Conservation (phyloP, 2,888 invertebrate genomes). For the Gasteruption jaculator region DNA sequence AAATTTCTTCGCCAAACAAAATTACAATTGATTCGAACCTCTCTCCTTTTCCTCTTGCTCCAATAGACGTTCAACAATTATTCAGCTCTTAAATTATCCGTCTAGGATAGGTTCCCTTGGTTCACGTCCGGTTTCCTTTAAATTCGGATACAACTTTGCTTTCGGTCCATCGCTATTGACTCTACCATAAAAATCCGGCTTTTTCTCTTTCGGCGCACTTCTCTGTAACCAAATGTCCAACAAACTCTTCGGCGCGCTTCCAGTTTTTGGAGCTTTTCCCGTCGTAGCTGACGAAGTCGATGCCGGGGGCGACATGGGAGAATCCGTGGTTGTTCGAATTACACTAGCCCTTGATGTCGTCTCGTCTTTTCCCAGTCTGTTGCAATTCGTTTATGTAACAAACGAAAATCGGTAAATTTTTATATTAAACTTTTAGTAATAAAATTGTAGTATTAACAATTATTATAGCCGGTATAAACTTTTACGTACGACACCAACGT, state of each 20-base stretch:
- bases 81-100: conserved; percentile 26
- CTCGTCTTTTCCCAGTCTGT: conserved; percentile 46
- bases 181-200: conserved; percentile 61
- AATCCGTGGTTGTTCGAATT: conserved; percentile 77
- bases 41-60: neutral
- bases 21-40: too few species aligned
- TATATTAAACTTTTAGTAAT: too few species aligned
- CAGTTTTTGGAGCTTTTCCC: conserved; percentile 43
- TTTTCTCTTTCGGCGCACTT: conserved; percentile 54
- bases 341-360: conserved; percentile 54
- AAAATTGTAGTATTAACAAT: too few species aligned
- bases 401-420: too few species aligned
- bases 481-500: too few species aligned
- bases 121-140: conserved; percentile 55
- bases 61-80: neutral
- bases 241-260: conserved; percentile 55
- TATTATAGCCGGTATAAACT: too few species aligned
- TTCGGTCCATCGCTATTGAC: conserved; percentile 55
- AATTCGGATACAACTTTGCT: conserved; percentile 72
- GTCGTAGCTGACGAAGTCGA: conserved; percentile 33
- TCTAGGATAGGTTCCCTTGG: conserved; percentile 48
- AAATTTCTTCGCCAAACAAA: too few species aligned
- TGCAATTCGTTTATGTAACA: too few species aligned
- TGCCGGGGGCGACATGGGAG: conserved; percentile 78
- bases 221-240: conserved; percentile 65